A percentile compares a stretch with the other conserved stretches of the same genome.
These are phyloP conservation scores for Phoenoteleia sp. DNA, from an alignment of 2,888 invertebrate genomes.

Conservation along the genomic window DNA sequence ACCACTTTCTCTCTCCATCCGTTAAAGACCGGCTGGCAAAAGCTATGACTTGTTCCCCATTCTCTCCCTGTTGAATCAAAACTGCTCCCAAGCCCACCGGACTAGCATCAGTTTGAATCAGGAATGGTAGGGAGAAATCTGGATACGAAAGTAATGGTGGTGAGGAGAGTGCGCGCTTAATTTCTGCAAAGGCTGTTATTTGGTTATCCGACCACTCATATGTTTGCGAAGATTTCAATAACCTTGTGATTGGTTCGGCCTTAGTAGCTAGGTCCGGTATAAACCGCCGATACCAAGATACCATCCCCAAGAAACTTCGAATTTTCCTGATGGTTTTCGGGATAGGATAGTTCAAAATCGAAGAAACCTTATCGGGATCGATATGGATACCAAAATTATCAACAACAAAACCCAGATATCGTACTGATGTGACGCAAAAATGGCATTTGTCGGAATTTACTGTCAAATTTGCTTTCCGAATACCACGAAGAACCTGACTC, in stretches of 20 bases:
- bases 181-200: neutral
- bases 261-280: neutral
- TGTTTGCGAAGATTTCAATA: neutral
- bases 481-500: neutral
- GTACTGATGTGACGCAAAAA: neutral
- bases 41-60: neutral
- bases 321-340: neutral
- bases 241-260: neutral
- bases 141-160: neutral
- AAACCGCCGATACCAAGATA: neutral
- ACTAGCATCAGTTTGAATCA: conserved; percentile 1
- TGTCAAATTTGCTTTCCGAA: neutral
- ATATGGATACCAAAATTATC: neutral
- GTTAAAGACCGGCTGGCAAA: neutral
- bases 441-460: conserved; percentile 2
- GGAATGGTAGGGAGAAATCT: neutral
- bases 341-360: neutral
- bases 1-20: neutral
- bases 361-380: neutral
- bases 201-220: neutral
- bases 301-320: neutral
- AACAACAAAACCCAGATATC: neutral
- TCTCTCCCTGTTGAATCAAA: neutral
- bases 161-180: neutral
- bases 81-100: conserved; percentile 8